Conservation (phyloP, 1,140 invertebrate genomes). For the Brachionus plicatilis region DNA sequence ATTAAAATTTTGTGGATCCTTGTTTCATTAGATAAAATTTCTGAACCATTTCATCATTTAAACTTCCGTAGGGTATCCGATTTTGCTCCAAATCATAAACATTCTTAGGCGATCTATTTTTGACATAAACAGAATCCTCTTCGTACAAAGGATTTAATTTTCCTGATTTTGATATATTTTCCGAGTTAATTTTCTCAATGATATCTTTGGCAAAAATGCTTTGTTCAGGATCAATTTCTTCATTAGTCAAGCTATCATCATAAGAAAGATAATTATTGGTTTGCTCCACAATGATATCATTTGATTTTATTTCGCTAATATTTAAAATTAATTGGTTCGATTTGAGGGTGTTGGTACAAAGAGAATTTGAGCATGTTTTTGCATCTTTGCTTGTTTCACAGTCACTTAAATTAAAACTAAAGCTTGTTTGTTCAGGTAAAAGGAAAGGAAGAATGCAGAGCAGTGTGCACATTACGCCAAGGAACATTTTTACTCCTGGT, state of each 20-base stretch:
- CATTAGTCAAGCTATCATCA: background rate
- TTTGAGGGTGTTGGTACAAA: background rate
- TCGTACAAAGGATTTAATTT: constrained; percentile 33
- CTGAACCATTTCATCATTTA: background rate
- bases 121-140: background rate
- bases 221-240: background rate
- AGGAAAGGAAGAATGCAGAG: background rate
- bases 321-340: constrained; percentile 5
- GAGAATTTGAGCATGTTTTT: background rate
- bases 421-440: constrained; percentile 16
- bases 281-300: background rate
- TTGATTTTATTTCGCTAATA: constrained; percentile 6
- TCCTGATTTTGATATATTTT: background rate
- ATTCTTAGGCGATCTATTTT: background rate
- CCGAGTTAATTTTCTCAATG: constrained; percentile 19
- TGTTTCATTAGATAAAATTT: background rate
- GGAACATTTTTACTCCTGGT: background rate
- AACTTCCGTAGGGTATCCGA: background rate
- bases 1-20: constrained; percentile 17
- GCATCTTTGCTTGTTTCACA: background rate
- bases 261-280: background rate
- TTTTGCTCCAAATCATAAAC: background rate
- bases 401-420: constrained; percentile 7
- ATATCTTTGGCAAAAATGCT: constrained; percentile 1
- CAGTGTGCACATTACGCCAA: background rate